A percentile compares a stretch with the other conserved stretches of the same genome.
Conservation (phyloP, 2,888 invertebrate species). For the Sisyra terminalis region DNA sequence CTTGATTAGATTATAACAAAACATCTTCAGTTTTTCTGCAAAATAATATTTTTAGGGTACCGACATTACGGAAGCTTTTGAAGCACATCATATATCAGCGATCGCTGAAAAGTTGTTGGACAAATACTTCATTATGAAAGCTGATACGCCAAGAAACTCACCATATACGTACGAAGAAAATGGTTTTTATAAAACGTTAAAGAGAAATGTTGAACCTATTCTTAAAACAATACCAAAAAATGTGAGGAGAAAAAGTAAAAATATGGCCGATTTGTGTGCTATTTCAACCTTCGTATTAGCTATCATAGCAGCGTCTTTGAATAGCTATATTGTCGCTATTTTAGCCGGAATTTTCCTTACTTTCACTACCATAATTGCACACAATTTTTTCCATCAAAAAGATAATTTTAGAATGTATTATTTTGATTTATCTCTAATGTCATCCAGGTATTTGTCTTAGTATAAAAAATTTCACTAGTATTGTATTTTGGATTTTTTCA, state of each 20-base stretch:
- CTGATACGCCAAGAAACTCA: conserved; percentile 43
- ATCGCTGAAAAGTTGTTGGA: conserved; percentile 38
- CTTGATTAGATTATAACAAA: no score
- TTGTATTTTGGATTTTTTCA: conserved; percentile 18
- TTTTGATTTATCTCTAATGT: conserved; percentile 51
- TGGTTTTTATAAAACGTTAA: conserved; percentile 59
- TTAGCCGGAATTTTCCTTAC: conserved; percentile 39
- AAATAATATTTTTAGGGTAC: no score
- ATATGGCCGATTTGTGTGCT: conserved; percentile 26
- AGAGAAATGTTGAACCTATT: conserved; percentile 34
- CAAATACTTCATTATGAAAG: conserved; percentile 49
- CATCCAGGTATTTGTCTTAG: conserved; percentile 42
- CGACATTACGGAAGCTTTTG: conserved; percentile 68
- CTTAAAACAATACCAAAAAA: conserved; percentile 34
- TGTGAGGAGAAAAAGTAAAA: conserved; percentile 13
- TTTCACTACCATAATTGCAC: conserved; percentile 42
- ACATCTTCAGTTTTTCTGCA: no score
- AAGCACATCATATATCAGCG: conserved; percentile 48
- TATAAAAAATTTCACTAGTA: background rate
- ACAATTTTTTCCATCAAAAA: conserved; percentile 62
- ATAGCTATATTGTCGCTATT: conserved; percentile 25
- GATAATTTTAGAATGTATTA: conserved; percentile 67
- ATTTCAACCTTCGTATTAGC: conserved; percentile 22
- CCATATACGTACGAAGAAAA: conserved; percentile 56
- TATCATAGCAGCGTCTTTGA: conserved; percentile 22